Evolutionary conservation across 2,113 vertebrate genomes (phyloP), one percentile per base, ranked within the genome.

Genomic region (Geothlypis trichas): DNA sequence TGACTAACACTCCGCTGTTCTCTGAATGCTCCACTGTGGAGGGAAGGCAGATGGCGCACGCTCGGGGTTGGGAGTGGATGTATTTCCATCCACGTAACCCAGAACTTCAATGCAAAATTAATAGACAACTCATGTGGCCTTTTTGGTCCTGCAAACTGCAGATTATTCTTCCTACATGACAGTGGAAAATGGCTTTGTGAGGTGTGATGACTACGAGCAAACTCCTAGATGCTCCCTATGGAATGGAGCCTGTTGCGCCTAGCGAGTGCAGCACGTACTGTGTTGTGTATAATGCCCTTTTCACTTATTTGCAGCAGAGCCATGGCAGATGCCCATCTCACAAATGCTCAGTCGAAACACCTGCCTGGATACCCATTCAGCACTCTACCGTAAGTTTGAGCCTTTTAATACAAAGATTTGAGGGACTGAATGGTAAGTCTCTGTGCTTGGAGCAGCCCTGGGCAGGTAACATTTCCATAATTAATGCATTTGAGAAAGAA

Each of bases 361-460:
- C 98, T 96, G 95, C 97, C 58, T 98, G 98, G 98, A 98, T 98
- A 94, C 98, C 98, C 84, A 98, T 98, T 76, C 98, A 98, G 84
- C 98, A 98, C 76, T 97, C 98, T 97, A 91, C 98, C 74, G 98
- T 98, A 97, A 98, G 98, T 98, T 42, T 97, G 95, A 93, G 94
- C 68, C 81, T 87, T 96, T 97, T 94, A 87, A 91, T 97, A 96
- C 86, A 91, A 90, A 95, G 68, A 82, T 94, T 96, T 92, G 73
- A 91, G 62, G 92, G 67, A 86, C 85, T 91, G 87, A 94, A 92
- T 72, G 79, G 90, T 91, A 95, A 79, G 87, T 94, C 62, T 89
- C 62, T 67, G 54, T 89, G 63, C 66, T 82, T 65, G 89, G 80
- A 92, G 24, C n/a, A 82, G 61, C 52, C 42, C 71, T 0, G 47